These are phyloP conservation scores for Hetaerina titia DNA, from an alignment of 2,888 invertebrate genomes.

Conservation along the genomic window DNA sequence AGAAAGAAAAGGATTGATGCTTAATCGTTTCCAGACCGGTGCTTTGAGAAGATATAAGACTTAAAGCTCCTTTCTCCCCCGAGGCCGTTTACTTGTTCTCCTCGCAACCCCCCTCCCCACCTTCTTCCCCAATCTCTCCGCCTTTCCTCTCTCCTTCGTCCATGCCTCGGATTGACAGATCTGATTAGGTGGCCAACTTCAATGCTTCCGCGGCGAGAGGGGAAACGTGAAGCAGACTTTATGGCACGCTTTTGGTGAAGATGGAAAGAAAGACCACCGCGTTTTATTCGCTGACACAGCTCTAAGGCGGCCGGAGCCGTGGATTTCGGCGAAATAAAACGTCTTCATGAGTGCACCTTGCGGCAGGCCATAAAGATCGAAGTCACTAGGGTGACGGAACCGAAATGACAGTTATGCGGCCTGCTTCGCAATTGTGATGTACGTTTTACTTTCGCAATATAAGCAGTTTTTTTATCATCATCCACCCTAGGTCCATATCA, in stretches of 20 bases:
- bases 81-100: neutral
- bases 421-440: neutral
- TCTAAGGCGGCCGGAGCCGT: neutral
- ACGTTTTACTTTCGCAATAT: neutral
- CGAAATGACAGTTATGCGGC: neutral
- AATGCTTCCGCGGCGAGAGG: neutral
- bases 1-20: neutral
- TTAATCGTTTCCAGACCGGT: neutral
- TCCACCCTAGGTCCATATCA: no score
- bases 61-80: neutral
- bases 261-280: neutral
- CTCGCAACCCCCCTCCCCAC: neutral
- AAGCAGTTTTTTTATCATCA: neutral
- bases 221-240: conserved; percentile 1
- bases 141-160: no score
- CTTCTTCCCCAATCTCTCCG: neutral
- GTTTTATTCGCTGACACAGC: conserved; percentile 11
- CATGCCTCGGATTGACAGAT: neutral
- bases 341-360: neutral
- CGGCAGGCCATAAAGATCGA: neutral
- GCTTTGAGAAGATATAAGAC: neutral
- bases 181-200: neutral
- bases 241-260: neutral
- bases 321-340: neutral
- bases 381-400: neutral